These are phyloP conservation scores for Periophthalmodon schlosseri DNA, from an alignment of 2,113 vertebrate species.

Conservation along the genomic window DNA sequence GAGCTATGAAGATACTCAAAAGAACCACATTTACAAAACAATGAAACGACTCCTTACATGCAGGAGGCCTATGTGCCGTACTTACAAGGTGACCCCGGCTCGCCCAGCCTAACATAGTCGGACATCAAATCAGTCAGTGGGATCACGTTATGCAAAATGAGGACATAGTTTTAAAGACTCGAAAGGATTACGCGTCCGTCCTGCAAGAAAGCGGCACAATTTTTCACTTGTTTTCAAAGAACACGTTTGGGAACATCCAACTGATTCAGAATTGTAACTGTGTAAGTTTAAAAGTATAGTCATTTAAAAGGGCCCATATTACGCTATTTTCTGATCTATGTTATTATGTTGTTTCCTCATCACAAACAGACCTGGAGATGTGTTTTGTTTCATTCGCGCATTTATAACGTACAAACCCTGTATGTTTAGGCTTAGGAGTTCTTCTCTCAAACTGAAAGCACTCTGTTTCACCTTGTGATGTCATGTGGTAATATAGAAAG, in stretches of 20 bases:
- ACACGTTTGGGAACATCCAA: conserved; percentile 39
- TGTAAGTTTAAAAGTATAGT: conserved; percentile 29
- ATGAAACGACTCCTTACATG: not conserved
- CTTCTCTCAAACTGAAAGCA: too few species aligned
- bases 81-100: conserved; percentile 27
- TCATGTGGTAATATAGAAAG: too few species aligned
- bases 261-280: conserved; percentile 29
- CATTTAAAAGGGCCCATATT: not conserved
- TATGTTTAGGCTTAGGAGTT: too few species aligned
- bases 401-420: too few species aligned
- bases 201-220: conserved; percentile 42
- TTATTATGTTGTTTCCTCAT: too few species aligned
- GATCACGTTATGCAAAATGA: conserved; percentile 36
- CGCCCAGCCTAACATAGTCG: conserved; percentile 20
- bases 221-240: conserved; percentile 29
- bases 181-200: conserved; percentile 13
- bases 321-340: too few species aligned
- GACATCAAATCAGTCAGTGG: conserved; percentile 44
- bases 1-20: not conserved
- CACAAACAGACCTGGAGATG: too few species aligned
- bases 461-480: too few species aligned
- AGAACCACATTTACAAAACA: conserved; percentile 8
- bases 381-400: too few species aligned
- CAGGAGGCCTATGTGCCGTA: not conserved
- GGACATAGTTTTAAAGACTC: conserved; percentile 31